Evolutionary conservation across 2,113 vertebrate species (phyloP), one percentile per base, ranked within the genome.

Genomic region (Rhizomys pruinosus): DNA sequence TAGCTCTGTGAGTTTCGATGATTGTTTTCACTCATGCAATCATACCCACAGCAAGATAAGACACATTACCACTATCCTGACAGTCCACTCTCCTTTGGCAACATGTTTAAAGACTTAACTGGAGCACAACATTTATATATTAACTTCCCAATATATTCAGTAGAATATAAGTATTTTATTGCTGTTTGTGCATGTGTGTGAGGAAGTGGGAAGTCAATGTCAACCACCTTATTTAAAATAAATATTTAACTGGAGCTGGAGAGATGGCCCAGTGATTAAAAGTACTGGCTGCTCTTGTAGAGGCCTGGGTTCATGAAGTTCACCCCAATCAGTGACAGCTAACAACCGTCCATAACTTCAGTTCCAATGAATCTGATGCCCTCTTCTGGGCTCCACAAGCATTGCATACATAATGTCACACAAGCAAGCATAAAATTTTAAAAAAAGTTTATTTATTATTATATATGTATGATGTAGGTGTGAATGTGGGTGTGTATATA

Each of bases 71-170:
- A 73, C 27, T 19, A 52, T 42, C 22, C 12, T 32, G 32, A 88
- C 9, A 25, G 39, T 15, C 19, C 13, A 19, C 37, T 72, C 19
- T 73, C 29, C 47, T 27, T 1, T 39, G 77, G 12, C 9, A 44
- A 8, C 55, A 32, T 61, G n/a, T n/a, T 42, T 13, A 73, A 39
- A 69, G 55, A 71, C 22, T 79, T 79, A 80, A 90, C 81, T 11
- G 77, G 22, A 86, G 59, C 25, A 66, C 32, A 84, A 42, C 37
- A 84, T 89, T 96, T 86, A 9, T 84, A 32, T 39, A 77, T 77
- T 39, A 73, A 76, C 55, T 87, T 80, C 39, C 72, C 71, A 84
- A 44, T 15, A 61, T 13, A 63, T 16, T 72, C 12, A 89, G 86
- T 52, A 72, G 7, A 74, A 91, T 4, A 5, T 32, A 61, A 80